Base-by-base conservation (phyloP, 1,140 invertebrate species). In the Pogonognathellus flavescens region DNA sequence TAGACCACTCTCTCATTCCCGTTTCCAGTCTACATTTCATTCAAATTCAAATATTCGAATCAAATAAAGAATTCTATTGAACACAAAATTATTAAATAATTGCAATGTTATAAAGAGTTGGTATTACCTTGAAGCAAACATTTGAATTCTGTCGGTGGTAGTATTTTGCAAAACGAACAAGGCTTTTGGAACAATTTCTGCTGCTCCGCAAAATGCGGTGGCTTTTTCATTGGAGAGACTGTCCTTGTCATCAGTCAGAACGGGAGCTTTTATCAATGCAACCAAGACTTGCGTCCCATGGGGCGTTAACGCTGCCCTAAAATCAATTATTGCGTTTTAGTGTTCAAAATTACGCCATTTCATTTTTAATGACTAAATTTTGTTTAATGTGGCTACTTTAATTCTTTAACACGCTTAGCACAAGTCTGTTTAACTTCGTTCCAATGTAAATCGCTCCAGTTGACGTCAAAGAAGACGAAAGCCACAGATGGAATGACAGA, bases 401-500 rank as follows among this genome's bases (percentile, higher is more conserved):
- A 93, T 25, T 95, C 94, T 90, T 98, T 96, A n/a, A 99, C 94
- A 89, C 94, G 93, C 1, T 95, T 95, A 8, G 96, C 94, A 92
- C 97, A 98, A 91, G 99, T 97, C 89, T 96, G 94, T 90, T 97
- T 96, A 89, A 96, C 98, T 88, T 98, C 97, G 89, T 95, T 95
- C 97, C 97, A 99, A 76, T 95, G 92, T 0, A 93, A 91, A 91
- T 99, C 97, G 90, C 97, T 96, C 98, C 98, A 99, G 92, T 99
- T 97, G 88, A 99, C 93, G 90, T 99, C 97, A 91, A 96, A 97
- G 91, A 99, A 99, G 55, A 98, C 93, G 10, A 98, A 96, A 80
- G 98, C 94, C 0, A 99, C 94, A 5, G 97, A 95, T 18, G 98
- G 98, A 87, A 99, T 93, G 76, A 96, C 92, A 88, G 95, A 93